phyloP scores from a whole-genome alignment of 2,888 invertebrate genomes.

The Orthonevra nobilis region DNA sequence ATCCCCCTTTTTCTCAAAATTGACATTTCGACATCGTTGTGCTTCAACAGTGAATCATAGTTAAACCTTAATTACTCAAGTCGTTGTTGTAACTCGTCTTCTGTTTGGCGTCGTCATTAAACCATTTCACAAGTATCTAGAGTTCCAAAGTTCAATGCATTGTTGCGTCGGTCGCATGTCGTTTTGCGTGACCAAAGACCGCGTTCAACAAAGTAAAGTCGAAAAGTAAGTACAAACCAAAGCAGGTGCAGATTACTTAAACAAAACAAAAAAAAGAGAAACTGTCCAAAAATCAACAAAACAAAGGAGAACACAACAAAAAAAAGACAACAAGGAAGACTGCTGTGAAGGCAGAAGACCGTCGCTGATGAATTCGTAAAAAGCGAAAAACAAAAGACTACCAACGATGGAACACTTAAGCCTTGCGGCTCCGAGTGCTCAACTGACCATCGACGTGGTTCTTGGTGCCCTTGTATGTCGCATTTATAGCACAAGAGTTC shows the following conservation, averaged over 20 bases:
- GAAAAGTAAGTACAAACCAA: neutral
- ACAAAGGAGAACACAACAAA: neutral
- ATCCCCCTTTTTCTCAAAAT: too few species aligned
- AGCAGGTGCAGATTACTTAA: slow-evolving; percentile 2
- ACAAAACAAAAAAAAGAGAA: neutral
- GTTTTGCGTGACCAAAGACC: neutral
- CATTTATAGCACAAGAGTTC: too few species aligned
- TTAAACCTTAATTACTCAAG: too few species aligned
- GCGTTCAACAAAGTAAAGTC: neutral
- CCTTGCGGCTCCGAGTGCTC: too few species aligned
- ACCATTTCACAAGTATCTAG: neutral
- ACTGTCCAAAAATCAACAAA: neutral
- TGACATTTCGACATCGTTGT: too few species aligned
- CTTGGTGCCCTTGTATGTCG: slow-evolving; percentile 8
- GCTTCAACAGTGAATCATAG: too few species aligned
- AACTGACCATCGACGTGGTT: slow-evolving; percentile 15
- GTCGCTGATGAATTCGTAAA: neutral
- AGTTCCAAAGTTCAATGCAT: slow-evolving; percentile 7
- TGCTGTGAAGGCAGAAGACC: neutral
- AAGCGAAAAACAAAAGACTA: neutral
- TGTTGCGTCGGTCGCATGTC: neutral
- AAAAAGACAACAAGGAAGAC: neutral
- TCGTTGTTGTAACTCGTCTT: too few species aligned
- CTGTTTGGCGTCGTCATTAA: neutral
- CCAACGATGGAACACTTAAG: too few species aligned